Conservation (phyloP, 2,888 invertebrate species). For the Heliconius aoede region DNA sequence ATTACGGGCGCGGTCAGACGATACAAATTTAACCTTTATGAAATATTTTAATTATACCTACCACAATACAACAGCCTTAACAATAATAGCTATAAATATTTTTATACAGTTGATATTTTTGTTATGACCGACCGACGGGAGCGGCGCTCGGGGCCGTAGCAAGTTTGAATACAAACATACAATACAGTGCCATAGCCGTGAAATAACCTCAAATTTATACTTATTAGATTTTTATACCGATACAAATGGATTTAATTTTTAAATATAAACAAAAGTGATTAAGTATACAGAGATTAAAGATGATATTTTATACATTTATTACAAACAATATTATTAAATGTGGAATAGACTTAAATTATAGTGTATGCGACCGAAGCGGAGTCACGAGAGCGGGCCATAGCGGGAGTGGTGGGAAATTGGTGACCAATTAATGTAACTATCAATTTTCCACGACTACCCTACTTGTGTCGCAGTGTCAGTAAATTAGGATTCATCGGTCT, state of each 20-base stretch:
- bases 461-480: conserved; percentile 37
- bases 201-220: conserved; percentile 82
- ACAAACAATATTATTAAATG: conserved; percentile 83
- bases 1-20: conserved; percentile 41
- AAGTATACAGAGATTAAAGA: conserved; percentile 84
- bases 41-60: conserved; percentile 54
- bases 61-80: conserved; percentile 76
- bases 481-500: conserved; percentile 52
- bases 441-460: conserved; percentile 51
- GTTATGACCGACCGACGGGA: conserved; percentile 56
- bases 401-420: conserved; percentile 58
- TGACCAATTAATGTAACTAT: conserved; percentile 32
- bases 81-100: conserved; percentile 82
- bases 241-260: conserved; percentile 84
- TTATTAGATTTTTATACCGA: conserved; percentile 84
- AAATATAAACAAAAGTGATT: conserved; percentile 83
- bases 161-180: conserved; percentile 80
- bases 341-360: conserved; percentile 80
- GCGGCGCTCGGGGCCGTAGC: conserved; percentile 58
- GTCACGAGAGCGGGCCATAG: conserved; percentile 54
- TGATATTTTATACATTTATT: conserved; percentile 85
- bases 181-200: conserved; percentile 80
- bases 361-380: conserved; percentile 68
- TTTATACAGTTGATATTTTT: conserved; percentile 74
- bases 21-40: conserved; percentile 50